Percentiles rank a stretch among this genome's conserved stretches.
These are phyloP conservation scores for Aptenodytes patagonicus DNA, from an alignment of 2,113 vertebrate genomes.

Conservation along the genomic window DNA sequence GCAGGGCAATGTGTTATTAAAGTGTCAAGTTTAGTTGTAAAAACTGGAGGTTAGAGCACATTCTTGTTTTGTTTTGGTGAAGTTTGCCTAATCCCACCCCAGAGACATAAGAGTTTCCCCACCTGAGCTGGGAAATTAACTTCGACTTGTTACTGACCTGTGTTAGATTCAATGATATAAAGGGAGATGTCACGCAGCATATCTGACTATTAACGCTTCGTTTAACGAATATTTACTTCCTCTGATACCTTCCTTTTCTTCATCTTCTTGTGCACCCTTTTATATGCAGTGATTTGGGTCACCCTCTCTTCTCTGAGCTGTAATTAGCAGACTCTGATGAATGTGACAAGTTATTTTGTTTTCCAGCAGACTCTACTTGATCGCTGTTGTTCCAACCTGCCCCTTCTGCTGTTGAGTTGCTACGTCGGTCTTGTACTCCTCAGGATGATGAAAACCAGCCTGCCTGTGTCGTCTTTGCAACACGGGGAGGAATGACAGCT, in stretches of 20 bases:
- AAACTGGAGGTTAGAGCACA: neutral
- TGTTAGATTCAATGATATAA: accelerated
- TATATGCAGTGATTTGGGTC: neutral
- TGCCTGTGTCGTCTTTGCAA: neutral
- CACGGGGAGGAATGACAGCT: neutral
- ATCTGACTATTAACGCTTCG: neutral
- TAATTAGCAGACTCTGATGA: neutral
- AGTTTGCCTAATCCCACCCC: neutral
- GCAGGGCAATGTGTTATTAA: neutral
- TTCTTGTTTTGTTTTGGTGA: neutral
- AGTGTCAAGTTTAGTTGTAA: neutral
- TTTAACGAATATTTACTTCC: neutral
- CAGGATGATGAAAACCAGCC: slow-evolving; percentile 19
- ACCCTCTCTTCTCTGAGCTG: neutral
- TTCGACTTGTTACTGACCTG: neutral
- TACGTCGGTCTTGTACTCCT: neutral
- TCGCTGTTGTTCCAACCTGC: neutral
- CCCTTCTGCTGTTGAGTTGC: neutral
- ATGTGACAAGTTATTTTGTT: neutral
- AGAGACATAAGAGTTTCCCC: neutral
- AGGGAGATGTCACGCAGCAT: neutral
- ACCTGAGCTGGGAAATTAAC: neutral
- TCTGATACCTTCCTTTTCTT: neutral
- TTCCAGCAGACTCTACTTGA: neutral
- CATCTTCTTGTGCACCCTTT: neutral